Evolutionary conservation across 2,797 vertebrate genomes (phyloP).

Genomic region (Sphaeramia orbicularis): DNA sequence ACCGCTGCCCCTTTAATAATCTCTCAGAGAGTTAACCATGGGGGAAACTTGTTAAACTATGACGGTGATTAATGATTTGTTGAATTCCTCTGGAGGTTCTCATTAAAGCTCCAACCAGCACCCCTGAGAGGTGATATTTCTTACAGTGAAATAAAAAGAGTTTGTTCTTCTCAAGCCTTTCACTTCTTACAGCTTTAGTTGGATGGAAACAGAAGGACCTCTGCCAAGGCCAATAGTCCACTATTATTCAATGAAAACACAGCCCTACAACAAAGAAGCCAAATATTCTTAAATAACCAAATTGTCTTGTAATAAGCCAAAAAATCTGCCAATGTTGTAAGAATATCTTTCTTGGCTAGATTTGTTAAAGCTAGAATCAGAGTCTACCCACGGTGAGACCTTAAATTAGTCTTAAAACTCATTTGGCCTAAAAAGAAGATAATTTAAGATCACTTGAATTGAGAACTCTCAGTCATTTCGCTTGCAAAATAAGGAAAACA

Average conservation of each 20-base stretch:
- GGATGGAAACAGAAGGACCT: not conserved
- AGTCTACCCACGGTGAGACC: too few relatives aligned
- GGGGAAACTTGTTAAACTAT: constrained; percentile 36
- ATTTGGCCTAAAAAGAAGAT: constrained; percentile 84
- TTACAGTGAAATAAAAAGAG: constrained; percentile 27
- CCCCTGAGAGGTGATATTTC: constrained; percentile 22
- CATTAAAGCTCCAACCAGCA: constrained; percentile 29
- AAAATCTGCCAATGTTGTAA: too few relatives aligned
- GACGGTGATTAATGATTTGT: constrained; percentile 52
- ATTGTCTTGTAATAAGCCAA: too few relatives aligned
- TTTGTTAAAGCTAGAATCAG: too few relatives aligned
- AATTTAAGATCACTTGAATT: too few relatives aligned
- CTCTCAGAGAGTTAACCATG: constrained; percentile 19
- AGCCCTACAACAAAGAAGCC: too few relatives aligned
- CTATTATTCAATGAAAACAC: too few relatives aligned
- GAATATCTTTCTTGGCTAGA: too few relatives aligned
- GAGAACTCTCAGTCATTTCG: too few relatives aligned
- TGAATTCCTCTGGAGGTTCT: constrained; percentile 27
- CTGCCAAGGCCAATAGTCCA: too few relatives aligned
- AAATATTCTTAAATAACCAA: too few relatives aligned
- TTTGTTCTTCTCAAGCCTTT: constrained; percentile 22
- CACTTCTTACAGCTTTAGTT: constrained; percentile 11
- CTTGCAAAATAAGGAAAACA: too few relatives aligned
- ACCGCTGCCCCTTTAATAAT: constrained; percentile 24
- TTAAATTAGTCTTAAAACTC: constrained; percentile 55